These are phyloP conservation scores for Takifugu flavidus DNA, from an alignment of 2,113 vertebrate genomes.

Conservation along the genomic window DNA sequence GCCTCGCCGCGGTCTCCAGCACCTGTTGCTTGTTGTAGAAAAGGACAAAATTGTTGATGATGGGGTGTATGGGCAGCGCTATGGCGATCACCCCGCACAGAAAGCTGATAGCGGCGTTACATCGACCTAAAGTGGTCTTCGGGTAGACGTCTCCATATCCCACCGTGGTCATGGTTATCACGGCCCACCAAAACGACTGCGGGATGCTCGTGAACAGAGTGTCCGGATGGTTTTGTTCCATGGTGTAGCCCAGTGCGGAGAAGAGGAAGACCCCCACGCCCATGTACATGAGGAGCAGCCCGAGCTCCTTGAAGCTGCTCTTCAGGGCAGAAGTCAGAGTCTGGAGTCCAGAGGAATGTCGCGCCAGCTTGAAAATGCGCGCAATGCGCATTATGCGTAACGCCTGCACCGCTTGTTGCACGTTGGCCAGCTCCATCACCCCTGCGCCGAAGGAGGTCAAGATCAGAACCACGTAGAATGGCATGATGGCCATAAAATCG, in stretches of 20 bases:
- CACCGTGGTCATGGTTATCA: conserved; percentile 98
- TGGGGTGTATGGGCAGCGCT: conserved; percentile 94
- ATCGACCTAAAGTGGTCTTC: conserved; percentile 92
- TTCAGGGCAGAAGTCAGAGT: conserved; percentile 94
- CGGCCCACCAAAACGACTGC: conserved; percentile 98
- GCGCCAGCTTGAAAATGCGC: conserved; percentile 94
- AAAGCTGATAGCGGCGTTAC: conserved; percentile 97
- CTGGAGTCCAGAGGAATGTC: conserved; percentile 93
- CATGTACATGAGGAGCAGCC: conserved; percentile 95
- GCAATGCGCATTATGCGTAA: conserved; percentile 95
- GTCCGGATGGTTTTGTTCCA: conserved; percentile 95
- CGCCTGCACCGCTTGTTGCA: conserved; percentile 95
- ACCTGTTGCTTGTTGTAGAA: conserved; percentile 97
- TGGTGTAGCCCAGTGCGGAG: conserved; percentile 93
- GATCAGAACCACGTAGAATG: conserved; percentile 90
- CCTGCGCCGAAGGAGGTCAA: conserved; percentile 87
- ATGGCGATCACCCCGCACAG: conserved; percentile 96
- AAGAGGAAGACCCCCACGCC: conserved; percentile 96
- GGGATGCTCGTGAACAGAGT: conserved; percentile 98
- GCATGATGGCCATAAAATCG: conserved; percentile 92
- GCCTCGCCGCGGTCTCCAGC: conserved; percentile 92
- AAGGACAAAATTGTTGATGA: conserved; percentile 97
- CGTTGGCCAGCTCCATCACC: conserved; percentile 89
- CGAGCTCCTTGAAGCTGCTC: conserved; percentile 93
- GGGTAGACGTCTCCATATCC: conserved; percentile 98